phyloP scores from a whole-genome alignment of 2,888 invertebrate genomes.

The Steromphala cineraria region DNA sequence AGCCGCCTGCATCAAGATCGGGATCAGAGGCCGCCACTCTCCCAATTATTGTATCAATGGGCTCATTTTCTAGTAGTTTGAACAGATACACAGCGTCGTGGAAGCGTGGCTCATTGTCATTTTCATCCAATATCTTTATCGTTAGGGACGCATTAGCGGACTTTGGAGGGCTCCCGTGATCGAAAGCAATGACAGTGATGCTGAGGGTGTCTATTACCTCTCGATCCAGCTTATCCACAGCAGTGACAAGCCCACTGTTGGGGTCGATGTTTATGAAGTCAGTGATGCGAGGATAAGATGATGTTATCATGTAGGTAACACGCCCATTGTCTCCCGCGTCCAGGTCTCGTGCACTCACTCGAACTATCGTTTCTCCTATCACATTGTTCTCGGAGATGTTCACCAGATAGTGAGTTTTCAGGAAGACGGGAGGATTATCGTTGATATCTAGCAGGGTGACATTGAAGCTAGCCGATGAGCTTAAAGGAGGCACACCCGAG shows the following conservation, averaged over 20 bases:
- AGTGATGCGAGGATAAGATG: constrained; percentile 10
- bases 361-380: constrained; percentile 50
- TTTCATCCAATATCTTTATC: constrained; percentile 54
- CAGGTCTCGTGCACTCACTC: constrained; percentile 62
- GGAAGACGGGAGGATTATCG: constrained; percentile 66
- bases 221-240: constrained; percentile 55
- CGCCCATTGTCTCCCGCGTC: constrained; percentile 60
- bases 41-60: not conserved
- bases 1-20: not conserved
- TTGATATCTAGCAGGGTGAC: constrained; percentile 68
- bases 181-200: constrained; percentile 57
- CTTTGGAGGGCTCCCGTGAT: constrained; percentile 51
- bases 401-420: constrained; percentile 45
- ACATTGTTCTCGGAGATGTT: constrained; percentile 64
- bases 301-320: constrained; percentile 52
- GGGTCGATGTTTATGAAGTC: constrained; percentile 44
- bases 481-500: constrained; percentile 58
- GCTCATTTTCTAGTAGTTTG: constrained; percentile 1
- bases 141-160: constrained; percentile 53
- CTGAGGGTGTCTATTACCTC: constrained; percentile 49
- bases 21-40: not conserved
- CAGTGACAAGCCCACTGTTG: constrained; percentile 49
- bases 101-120: constrained; percentile 61
- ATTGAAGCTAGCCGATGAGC: constrained; percentile 49
- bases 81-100: constrained; percentile 25